Evolutionary conservation across 2,888 invertebrate genomes (phyloP).

Genomic region (Andrena bicolor): DNA sequence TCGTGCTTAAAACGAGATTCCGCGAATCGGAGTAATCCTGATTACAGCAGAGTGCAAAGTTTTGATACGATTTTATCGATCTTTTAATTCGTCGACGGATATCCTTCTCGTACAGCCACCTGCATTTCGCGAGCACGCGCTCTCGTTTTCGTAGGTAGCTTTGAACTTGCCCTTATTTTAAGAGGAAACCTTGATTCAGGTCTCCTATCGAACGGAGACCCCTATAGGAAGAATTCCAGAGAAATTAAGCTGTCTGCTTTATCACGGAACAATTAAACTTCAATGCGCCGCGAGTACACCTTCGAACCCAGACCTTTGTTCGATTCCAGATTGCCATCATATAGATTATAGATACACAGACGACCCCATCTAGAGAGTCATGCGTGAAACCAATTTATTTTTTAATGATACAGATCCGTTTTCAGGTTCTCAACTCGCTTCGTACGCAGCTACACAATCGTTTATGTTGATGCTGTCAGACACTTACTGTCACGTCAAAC

Average conservation of each 20-base stretch:
- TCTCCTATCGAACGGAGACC: neutral
- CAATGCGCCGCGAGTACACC: too few relatives aligned
- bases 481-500: too few relatives aligned
- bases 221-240: neutral
- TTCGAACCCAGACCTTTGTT: too few relatives aligned
- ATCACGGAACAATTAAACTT: neutral
- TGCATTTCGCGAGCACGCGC: conserved; percentile 31
- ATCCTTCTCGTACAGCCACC: neutral
- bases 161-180: conserved; percentile 65
- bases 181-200: conserved; percentile 32
- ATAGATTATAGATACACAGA: too few relatives aligned
- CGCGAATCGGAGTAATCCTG: conserved; percentile 2
- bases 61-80: too few relatives aligned
- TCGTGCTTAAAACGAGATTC: conserved; percentile 19
- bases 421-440: too few relatives aligned
- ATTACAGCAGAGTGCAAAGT: conserved; percentile 5
- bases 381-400: too few relatives aligned
- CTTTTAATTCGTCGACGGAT: neutral
- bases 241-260: neutral
- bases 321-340: too few relatives aligned
- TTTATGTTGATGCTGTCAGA: too few relatives aligned
- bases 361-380: too few relatives aligned
- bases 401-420: too few relatives aligned
- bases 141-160: conserved; percentile 66
- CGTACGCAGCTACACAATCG: too few relatives aligned